Base-by-base conservation (phyloP, 2,113 vertebrate genomes). In the Daboia siamensis region DNA sequence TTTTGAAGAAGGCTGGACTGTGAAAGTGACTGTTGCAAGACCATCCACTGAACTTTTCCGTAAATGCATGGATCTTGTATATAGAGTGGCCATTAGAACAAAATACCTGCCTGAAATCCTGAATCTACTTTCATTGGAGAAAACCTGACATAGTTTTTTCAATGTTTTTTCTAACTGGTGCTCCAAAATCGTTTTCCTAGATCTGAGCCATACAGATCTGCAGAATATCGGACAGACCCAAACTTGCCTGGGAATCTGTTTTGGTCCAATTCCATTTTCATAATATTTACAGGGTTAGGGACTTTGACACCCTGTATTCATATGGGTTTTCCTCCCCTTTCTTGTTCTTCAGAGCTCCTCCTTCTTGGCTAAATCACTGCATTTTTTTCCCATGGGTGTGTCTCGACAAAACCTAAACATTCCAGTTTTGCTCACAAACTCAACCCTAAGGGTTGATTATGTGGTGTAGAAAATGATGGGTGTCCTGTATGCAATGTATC, bases 381-480 rank as follows among this genome's bases (percentile, higher is more conserved):
- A 1, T 92, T 97, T 92, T 84, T 69, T 59, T 46, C 48, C 94
- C 90, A 91, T 89, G 94, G 95, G 96, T 97, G 97, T 97, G 97
- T 95, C 95, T 97, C 54, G 29, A 46, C 94, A 95, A 94, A 92
- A 97, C 96, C 84, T 85, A 96, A 97, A 97, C 95, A 96, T 95
- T 97, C 97, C 96, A 93, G 95, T 80, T 98, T 97, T 97, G 97
- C 97, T 98, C 95, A 97, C 93, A 97, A 97, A 97, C 97, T 94
- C 97, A 97, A 98, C 97, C 97, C 97, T 96, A 96, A 98, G 97
- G 97, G 98, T 96, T 98, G 97, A 97, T 97, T 97, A 98, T 95
- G 97, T 97, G 98, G 98, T 98, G 94, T 97, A 96, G 98, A 97
- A 97, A 98, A 98, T 97, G 97, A 95, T 95, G 97, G 97, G 96